These are phyloP conservation scores for Anhinga rufa DNA, from an alignment of 2,113 vertebrate genomes.

Conservation along the genomic window DNA sequence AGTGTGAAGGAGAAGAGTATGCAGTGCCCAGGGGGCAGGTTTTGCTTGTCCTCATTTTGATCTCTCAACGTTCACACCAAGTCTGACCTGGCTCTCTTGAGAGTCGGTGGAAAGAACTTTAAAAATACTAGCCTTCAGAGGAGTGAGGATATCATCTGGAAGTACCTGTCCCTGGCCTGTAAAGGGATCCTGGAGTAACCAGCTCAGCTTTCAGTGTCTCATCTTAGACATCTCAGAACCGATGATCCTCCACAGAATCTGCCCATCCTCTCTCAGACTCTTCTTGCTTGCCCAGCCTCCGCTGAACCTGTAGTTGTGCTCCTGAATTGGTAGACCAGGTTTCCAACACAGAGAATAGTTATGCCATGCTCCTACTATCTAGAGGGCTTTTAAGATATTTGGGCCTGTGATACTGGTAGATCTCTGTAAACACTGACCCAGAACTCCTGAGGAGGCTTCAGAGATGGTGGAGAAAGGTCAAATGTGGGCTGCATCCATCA, in stretches of 20 bases:
- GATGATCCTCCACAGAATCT: background rate
- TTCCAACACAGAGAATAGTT: background rate
- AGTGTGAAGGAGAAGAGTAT: background rate
- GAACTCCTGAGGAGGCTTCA: background rate
- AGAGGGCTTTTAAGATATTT: background rate
- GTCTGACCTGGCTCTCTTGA: background rate
- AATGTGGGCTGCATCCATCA: background rate
- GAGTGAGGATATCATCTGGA: background rate
- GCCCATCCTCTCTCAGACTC: background rate
- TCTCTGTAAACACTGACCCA: background rate
- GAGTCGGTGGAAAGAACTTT: background rate
- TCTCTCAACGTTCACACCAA: background rate
- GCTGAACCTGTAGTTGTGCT: background rate
- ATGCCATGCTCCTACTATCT: accelerated
- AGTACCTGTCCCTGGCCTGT: background rate
- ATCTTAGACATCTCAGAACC: background rate
- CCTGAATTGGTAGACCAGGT: background rate
- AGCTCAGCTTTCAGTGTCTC: background rate
- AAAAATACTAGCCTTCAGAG: background rate
- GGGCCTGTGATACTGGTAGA: background rate
- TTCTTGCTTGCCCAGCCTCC: background rate
- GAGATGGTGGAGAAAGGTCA: background rate
- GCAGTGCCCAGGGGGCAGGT: accelerated
- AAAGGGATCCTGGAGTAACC: background rate
- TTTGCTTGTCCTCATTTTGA: background rate